phyloP scores from a whole-genome alignment of 2,888 invertebrate genomes.

The Nomada fucata region DNA sequence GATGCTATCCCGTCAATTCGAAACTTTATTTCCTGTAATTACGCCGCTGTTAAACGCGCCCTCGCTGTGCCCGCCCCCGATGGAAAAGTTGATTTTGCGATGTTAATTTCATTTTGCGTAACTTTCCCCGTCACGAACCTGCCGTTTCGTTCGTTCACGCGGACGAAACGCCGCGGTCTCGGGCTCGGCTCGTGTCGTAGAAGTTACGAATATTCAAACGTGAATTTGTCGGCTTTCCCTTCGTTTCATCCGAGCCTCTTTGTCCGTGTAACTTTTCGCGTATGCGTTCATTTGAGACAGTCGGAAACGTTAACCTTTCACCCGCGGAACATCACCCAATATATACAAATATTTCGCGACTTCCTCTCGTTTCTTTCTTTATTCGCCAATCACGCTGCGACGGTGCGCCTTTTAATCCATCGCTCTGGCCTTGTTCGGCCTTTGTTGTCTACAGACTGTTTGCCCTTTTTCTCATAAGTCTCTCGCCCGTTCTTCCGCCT shows the following conservation, averaged over 20 bases:
- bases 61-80: not conserved
- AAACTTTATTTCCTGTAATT: conserved; percentile 35
- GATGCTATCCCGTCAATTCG: conserved; percentile 27
- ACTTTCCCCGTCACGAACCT: not conserved
- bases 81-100: conserved; percentile 27
- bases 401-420: not conserved
- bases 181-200: not conserved
- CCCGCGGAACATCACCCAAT: too few species aligned
- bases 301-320: too few species aligned
- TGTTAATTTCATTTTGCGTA: conserved; percentile 12
- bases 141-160: not conserved
- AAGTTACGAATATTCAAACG: too few species aligned
- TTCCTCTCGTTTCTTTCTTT: not conserved
- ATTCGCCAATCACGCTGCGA: not conserved
- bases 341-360: too few species aligned
- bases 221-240: too few species aligned
- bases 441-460: conserved; percentile 24
- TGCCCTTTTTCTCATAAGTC: conserved; percentile 13
- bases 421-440: conserved; percentile 5
- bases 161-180: not conserved
- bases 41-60: conserved; percentile 16
- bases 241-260: too few species aligned
- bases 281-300: too few species aligned
- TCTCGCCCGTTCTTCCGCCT: conserved; percentile 27
- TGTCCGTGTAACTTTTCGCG: too few species aligned